phyloP scores from a whole-genome alignment of 2,113 vertebrate species.

The Ictalurus punctatus region DNA sequence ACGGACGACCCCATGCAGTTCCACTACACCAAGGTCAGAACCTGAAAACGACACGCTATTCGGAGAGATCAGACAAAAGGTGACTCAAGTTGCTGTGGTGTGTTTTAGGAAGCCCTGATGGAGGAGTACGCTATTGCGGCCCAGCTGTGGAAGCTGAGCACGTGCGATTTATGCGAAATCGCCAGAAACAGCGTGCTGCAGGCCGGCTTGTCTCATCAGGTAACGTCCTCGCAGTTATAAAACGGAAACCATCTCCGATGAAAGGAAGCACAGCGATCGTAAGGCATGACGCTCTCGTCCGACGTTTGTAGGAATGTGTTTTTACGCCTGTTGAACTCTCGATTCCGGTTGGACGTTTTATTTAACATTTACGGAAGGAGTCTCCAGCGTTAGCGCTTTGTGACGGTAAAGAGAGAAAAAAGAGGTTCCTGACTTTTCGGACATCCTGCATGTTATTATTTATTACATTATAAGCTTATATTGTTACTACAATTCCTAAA shows the following conservation, averaged over 20 bases:
- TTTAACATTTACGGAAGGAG: background rate
- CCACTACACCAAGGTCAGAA: constrained; percentile 94
- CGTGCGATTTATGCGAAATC: constrained; percentile 94
- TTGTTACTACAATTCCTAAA: background rate
- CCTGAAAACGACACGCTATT: background rate
- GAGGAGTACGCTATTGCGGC: constrained; percentile 96
- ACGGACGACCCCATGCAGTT: constrained; percentile 99
- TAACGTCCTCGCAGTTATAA: constrained; percentile 51
- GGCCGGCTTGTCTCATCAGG: constrained; percentile 91
- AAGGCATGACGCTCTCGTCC: background rate
- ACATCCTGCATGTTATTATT: background rate
- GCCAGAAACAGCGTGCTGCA: constrained; percentile 95
- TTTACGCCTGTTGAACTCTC: background rate
- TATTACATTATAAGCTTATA: background rate
- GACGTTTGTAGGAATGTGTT: background rate
- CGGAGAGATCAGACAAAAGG: background rate
- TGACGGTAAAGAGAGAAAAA: background rate
- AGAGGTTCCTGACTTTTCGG: too few relatives aligned
- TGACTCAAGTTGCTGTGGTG: background rate
- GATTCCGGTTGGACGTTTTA: background rate
- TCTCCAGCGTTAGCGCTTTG: background rate
- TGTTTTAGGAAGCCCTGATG: constrained; percentile 83
- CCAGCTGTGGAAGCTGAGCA: constrained; percentile 97
- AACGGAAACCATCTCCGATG: background rate
- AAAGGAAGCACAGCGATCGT: background rate